Evolutionary conservation across 2,797 vertebrate species (phyloP), one percentile per base, ranked within the genome.

Genomic region (Stomatorhinus walkeri): DNA sequence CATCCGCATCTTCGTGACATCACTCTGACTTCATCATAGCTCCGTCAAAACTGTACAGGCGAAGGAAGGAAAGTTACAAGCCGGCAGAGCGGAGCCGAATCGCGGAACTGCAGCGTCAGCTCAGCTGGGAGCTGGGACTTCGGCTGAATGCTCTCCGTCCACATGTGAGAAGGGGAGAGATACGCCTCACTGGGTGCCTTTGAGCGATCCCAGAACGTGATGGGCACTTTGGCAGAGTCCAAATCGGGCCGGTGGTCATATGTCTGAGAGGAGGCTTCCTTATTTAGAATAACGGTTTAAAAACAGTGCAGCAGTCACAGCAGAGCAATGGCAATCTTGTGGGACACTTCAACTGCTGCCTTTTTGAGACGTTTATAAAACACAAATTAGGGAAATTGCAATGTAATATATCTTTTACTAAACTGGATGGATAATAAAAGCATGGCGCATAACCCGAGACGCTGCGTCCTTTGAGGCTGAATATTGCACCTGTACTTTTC

Each of bases 201-300:
- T 91, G 89, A 89, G 91, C 89, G 91, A 91, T 92, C 93, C 90
- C 54, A 91, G 91, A 91, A 94, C 93, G 92, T 91, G 93, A 93
- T 93, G 92, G 92, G 89, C 92, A 76, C 93, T 90, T 88, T 91
- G 92, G 91, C 94, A 93, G 91, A 94, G 95, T 93, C 96, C 95
- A 96, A 96, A 96, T 94, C 94, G 96, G 95, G 93, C 91, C 24
- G 93, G 92, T 93, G 94, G 94, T 94, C 92, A 92, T 95, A 94
- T 94, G 96, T 95, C 95, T 94, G 93, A 92, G 93, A 93, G 90
- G 91, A 92, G 83, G 93, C 93, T 97, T 96, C 96, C 96, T 97
- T 97, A 97, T 97, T 98, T 98, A 97, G 96, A 97, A 94, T 90
- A 94, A 95, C 96, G 95, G 95, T 95, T 96, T 96, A 96, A 97